Evolutionary conservation across 2,113 vertebrate species (phyloP), one percentile per base, ranked within the genome.

Genomic region (Hemicordylus capensis): DNA sequence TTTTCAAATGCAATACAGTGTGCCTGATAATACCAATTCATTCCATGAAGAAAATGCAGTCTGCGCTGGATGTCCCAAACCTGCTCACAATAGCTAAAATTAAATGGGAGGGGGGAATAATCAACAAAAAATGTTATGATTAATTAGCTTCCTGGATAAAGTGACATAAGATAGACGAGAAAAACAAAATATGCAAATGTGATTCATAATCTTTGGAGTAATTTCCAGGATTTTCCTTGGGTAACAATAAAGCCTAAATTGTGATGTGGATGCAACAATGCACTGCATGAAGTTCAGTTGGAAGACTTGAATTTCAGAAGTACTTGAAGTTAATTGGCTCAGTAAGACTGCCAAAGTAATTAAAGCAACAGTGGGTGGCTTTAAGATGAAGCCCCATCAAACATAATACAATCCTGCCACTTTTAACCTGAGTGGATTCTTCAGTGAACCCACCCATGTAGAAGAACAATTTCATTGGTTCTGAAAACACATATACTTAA

Each of bases 301-400:
- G 88, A 93, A 93, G 88, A 92, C 77, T 86, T 88, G 78, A 89
- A 81, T 87, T 93, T 92, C 91, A 9, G 85, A 82, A 78, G 91
- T 48, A 91, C 67, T 88, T 94, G 58, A 87, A 91, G 86, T 89
- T 95, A 95, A 95, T 93, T 95, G 89, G 26, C 17, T 89, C 84
- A 89, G 86, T 37, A 92, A 89, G 88, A 86, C 72, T 94, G 83
- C 80, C 90, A 94, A 93, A 91, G 11, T 85, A 95, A 94, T 95
- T 95, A 94, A 92, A 91, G 34, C 76, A 92, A 75, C 86, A 69
- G 87, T 95, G 85, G 89, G 92, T 94, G 80, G 76, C 88, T 95
- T 94, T 83, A 93, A 70, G 39, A 70, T 92, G 88, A 90, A 90
- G 87, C 70, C 69, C 87, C 86, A 93, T 90, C 86, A 93, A 88